A percentile compares a stretch with the other conserved stretches of the same genome.
Conservation (phyloP, 2,888 invertebrate genomes). For the Agelastica alni region DNA sequence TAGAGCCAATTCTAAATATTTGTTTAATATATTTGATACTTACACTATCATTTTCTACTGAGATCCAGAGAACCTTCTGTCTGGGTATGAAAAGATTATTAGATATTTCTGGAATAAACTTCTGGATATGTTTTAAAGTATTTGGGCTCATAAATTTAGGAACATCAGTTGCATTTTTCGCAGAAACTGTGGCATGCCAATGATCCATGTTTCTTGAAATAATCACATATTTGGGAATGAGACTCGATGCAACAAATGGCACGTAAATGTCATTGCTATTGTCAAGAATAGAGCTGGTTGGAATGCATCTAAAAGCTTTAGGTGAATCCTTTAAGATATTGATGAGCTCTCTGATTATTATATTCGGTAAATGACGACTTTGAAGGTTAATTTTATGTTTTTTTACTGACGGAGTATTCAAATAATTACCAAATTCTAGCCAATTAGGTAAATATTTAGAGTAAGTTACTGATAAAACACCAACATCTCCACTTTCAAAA, state of each 20-base stretch:
- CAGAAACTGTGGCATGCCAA: constrained; percentile 61
- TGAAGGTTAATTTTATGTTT: constrained; percentile 59
- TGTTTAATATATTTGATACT: constrained; percentile 33
- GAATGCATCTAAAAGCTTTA: constrained; percentile 56
- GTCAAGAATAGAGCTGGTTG: constrained; percentile 51
- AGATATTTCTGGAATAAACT: constrained; percentile 56
- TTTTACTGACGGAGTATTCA: constrained; percentile 64
- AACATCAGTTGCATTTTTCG: constrained; percentile 45
- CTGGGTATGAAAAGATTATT: constrained; percentile 62
- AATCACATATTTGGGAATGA: constrained; percentile 59
- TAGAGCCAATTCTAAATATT: too few relatives aligned
- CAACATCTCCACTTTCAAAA: constrained; percentile 60
- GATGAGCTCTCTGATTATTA: constrained; percentile 59
- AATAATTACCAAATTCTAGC: constrained; percentile 63
- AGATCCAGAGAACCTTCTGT: constrained; percentile 66
- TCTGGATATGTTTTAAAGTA: constrained; percentile 56
- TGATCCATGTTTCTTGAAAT: constrained; percentile 67
- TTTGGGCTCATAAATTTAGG: constrained; percentile 47
- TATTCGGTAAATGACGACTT: constrained; percentile 56
- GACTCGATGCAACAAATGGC: constrained; percentile 54
- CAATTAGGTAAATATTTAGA: constrained; percentile 61
- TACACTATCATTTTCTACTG: constrained; percentile 64
- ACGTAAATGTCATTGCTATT: constrained; percentile 49
- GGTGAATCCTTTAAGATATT: constrained; percentile 59
- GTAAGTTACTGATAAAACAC: constrained; percentile 61